Conservation (phyloP, 1,140 invertebrate species). For the Oppia nitens region DNA sequence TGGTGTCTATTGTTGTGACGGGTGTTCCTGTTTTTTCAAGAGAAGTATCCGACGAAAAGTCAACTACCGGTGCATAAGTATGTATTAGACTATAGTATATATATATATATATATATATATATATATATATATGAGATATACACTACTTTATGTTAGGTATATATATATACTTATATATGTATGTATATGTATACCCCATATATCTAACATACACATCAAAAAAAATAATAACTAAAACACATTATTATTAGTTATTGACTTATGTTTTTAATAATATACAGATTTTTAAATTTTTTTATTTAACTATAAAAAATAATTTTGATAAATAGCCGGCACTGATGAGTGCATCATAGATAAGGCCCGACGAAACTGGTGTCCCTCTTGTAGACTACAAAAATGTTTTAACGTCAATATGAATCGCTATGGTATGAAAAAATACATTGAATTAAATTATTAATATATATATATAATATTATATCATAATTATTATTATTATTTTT, state of each 20-base stretch:
- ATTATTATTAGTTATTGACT: no score
- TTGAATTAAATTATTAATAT: constrained; percentile 11
- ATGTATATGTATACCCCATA: no score
- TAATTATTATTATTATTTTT: no score
- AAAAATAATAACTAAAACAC: no score
- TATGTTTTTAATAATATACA: no score
- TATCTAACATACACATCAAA: no score
- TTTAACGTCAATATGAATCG: constrained; percentile 59
- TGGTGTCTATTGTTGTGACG: constrained; percentile 67
- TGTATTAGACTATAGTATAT: constrained; percentile 25
- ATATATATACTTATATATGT: no score
- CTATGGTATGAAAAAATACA: constrained; percentile 36
- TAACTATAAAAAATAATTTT: neutral
- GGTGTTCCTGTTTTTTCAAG: constrained; percentile 78
- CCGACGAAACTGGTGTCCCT: constrained; percentile 69
- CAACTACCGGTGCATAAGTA: constrained; percentile 57
- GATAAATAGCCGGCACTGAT: constrained; percentile 44
- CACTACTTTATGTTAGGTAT: no score
- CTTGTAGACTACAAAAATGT: constrained; percentile 60
- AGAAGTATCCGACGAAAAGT: constrained; percentile 48
- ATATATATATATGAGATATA: no score
- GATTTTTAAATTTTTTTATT: no score
- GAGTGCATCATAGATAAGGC: constrained; percentile 61
- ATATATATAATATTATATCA: no score
- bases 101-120: no score